Evolutionary conservation across 64 coral and sea anemone species (phyloP).

Genomic region (Orbicella faveolata): DNA sequence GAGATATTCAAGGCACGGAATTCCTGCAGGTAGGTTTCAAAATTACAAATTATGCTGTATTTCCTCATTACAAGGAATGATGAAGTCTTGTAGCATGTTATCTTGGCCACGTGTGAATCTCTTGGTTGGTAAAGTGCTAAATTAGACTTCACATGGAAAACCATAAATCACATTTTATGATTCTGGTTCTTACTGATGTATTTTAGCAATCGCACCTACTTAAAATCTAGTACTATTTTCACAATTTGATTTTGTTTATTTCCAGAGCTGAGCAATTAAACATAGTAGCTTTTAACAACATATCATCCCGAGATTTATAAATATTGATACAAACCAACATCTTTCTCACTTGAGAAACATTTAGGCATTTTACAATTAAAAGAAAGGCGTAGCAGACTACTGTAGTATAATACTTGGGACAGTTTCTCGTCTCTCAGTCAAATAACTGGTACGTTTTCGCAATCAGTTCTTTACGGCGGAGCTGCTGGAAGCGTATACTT

Average conservation of each 20-base stretch:
- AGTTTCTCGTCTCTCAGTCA: background rate
- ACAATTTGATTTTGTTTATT: background rate
- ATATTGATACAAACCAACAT: no score
- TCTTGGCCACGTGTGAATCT: background rate
- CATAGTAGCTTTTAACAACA: background rate
- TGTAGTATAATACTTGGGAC: background rate
- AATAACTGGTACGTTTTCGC: background rate
- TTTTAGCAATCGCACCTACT: background rate
- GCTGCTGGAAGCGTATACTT: background rate
- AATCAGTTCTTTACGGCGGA: background rate
- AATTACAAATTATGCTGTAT: background rate
- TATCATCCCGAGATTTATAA: background rate
- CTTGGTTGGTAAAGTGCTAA: background rate
- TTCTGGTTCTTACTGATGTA: no score
- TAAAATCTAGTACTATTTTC: background rate
- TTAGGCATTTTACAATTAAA: no score
- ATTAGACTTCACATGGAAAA: background rate
- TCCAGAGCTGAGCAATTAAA: background rate
- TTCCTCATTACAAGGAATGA: background rate
- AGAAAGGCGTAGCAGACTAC: no score
- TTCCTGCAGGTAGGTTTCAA: conserved; percentile 24
- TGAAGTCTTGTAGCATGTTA: background rate
- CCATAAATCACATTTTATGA: background rate
- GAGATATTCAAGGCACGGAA: conserved; percentile 35
- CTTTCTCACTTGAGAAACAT: no score